Evolutionary conservation across 2,113 vertebrate genomes (phyloP), one percentile per base, ranked within the genome.

Genomic region (Capreolus pygargus): DNA sequence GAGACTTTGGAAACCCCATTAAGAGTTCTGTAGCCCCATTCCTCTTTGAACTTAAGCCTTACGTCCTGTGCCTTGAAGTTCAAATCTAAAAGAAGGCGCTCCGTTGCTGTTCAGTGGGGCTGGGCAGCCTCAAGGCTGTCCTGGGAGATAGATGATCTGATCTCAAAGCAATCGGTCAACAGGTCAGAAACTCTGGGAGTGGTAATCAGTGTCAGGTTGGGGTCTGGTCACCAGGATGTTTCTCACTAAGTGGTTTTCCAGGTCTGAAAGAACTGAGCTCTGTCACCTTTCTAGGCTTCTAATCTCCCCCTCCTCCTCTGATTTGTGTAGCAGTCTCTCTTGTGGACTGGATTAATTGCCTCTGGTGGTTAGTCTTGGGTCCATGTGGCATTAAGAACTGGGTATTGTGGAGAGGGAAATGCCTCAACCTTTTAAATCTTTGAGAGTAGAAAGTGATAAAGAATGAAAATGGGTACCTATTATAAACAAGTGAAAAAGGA

Each of bases 221-320:
- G 89, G 94, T 96, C 92, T 95, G 94, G 85, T 92, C 81, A 79
- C 87, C 52, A 39, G 90, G 88, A 96, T 90, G 90, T 70, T 92
- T 96, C 90, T 97, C 64, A 94, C 87, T 97, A 97, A 98, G 94
- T 98, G 36, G 10, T 97, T 97, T 98, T 95, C 96, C 93, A 95
- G 96, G 54, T 90, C 91, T 94, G 43, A 61, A 93, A 58, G 58
- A 45, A 54, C 67, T 79, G 45, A 86, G 39, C 28, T 95, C 79
- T 86, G 23, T 83, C 79, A 60, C 52, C 67, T 50, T 57, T 91
- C 36, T n/a, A 28, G 15, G 27, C 28, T 90, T 84, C n/a, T 85
- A 55, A 30, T 27, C 10, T 4, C 58, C 43, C 60, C 52, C 21
- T 2, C 11, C 17, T 7, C 21, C 14, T 87, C 47, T n/a, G 50